These are phyloP conservation scores for Crypturellus undulatus DNA, from an alignment of 2,113 vertebrate genomes.

Conservation along the genomic window DNA sequence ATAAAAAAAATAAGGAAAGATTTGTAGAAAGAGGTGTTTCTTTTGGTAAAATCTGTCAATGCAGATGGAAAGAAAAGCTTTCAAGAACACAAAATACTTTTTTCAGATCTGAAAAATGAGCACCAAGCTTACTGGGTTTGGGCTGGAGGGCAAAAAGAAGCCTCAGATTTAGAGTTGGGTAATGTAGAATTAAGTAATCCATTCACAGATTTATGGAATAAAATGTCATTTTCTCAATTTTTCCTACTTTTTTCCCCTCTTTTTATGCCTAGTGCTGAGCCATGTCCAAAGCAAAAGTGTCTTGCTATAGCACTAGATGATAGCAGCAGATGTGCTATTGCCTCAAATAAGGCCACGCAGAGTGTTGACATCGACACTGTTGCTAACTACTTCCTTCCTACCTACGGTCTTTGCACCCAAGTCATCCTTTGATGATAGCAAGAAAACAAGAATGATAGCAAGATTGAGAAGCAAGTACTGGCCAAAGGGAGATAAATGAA, in stretches of 20 bases:
- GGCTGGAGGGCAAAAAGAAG: neutral
- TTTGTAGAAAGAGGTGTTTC: neutral
- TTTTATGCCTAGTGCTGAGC: neutral
- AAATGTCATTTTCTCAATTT: neutral
- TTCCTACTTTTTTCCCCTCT: neutral
- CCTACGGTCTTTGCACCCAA: neutral
- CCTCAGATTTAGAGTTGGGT: neutral
- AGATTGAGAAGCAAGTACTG: neutral
- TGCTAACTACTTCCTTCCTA: neutral
- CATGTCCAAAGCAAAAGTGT: neutral
- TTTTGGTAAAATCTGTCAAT: neutral
- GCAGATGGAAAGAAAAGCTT: neutral
- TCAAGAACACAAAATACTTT: neutral
- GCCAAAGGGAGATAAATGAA: neutral
- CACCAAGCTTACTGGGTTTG: neutral
- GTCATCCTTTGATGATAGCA: neutral
- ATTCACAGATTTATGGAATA: neutral
- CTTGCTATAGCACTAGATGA: neutral
- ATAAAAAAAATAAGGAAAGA: neutral
- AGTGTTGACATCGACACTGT: neutral
- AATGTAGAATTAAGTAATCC: neutral
- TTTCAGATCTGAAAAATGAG: neutral
- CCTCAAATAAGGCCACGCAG: neutral
- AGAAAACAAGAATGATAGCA: neutral
- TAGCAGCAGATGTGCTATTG: neutral